Conservation (phyloP, 1,140 invertebrate genomes). For the Drosophila repletoides region DNA sequence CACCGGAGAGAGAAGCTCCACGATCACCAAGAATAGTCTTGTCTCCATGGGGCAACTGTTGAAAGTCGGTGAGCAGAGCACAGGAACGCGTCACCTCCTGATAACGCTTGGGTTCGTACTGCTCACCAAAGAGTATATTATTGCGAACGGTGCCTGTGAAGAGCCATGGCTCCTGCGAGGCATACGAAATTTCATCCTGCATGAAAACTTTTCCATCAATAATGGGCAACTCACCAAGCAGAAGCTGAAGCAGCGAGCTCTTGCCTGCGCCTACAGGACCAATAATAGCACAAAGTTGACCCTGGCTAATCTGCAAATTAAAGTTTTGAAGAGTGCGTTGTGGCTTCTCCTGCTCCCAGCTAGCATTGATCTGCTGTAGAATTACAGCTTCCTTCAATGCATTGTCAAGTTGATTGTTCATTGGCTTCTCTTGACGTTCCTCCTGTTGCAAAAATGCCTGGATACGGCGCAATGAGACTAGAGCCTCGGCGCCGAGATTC, state of each 20-base stretch:
- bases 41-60: constrained; percentile 91
- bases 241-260: constrained; percentile 88
- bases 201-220: constrained; percentile 85
- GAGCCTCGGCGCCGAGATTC: constrained; percentile 85
- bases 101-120: constrained; percentile 87
- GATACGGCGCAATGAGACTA: constrained; percentile 87
- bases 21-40: constrained; percentile 92
- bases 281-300: constrained; percentile 88
- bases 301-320: constrained; percentile 85
- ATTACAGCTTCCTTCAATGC: constrained; percentile 75
- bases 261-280: constrained; percentile 92
- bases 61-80: constrained; percentile 88
- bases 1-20: constrained; percentile 92
- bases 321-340: constrained; percentile 84
- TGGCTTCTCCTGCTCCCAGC: constrained; percentile 84
- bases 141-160: constrained; percentile 88
- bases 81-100: constrained; percentile 87
- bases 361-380: constrained; percentile 83
- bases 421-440: constrained; percentile 81
- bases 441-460: constrained; percentile 86
- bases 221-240: constrained; percentile 88
- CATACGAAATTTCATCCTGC: constrained; percentile 87
- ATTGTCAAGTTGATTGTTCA: constrained; percentile 14
- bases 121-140: constrained; percentile 92
- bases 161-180: constrained; percentile 90